A percentile compares a stretch with the other conserved stretches of the same genome.
phyloP scores from a whole-genome alignment of 2,113 vertebrate genomes.

The Strix aluco region DNA sequence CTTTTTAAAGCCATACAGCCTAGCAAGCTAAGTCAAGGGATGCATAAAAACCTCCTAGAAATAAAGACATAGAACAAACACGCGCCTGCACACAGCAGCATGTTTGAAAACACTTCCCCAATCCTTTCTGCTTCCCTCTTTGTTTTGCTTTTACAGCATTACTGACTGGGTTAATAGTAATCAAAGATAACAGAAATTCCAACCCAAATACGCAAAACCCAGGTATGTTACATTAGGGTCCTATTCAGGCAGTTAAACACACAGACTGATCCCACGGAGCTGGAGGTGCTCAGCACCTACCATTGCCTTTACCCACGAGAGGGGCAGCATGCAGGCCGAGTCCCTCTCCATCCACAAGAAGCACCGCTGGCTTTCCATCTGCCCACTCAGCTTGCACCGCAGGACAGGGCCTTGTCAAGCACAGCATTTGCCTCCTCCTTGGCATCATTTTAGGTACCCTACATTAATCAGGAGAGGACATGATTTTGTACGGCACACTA shows the following conservation, averaged over 20 bases:
- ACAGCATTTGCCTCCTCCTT: not conserved
- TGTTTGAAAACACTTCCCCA: not conserved
- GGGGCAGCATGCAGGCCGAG: not conserved
- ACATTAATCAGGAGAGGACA: not conserved
- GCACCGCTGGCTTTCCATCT: not conserved
- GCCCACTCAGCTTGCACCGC: not conserved
- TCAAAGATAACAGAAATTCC: not conserved
- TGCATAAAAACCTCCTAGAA: not conserved
- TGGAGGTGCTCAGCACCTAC: fast-evolving
- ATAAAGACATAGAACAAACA: not conserved
- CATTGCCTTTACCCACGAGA: fast-evolving
- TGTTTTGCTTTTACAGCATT: not conserved
- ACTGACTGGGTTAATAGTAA: not conserved
- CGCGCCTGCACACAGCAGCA: fast-evolving
- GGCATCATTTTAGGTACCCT: not conserved
- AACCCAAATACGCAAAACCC: not conserved
- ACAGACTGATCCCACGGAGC: not conserved
- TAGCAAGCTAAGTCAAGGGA: not conserved
- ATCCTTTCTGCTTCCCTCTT: not conserved
- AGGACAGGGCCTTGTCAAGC: not conserved
- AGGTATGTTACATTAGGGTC: not conserved
- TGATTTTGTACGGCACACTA: fast-evolving
- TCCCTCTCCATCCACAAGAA: not conserved
- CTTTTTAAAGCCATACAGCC: not conserved
- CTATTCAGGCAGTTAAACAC: not conserved